Base-by-base conservation (phyloP, 2,888 invertebrate species). In the Ferrisia virgata region DNA sequence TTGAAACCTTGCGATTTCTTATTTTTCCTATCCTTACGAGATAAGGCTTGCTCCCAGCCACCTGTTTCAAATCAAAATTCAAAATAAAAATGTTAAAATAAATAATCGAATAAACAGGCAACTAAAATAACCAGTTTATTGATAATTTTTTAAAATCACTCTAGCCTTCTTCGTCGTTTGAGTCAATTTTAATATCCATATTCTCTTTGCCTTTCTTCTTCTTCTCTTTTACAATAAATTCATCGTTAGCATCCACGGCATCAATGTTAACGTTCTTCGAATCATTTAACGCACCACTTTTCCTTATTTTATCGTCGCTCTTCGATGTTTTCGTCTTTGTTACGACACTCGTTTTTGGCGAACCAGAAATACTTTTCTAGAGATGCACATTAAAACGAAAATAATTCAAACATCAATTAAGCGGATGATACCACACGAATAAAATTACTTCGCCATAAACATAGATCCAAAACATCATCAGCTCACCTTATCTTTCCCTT, bases 141-240 rank as follows among this genome's bases (percentile, higher is more conserved):
- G 58, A 25, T 13, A 69, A 25, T n/a, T n/a, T n/a, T n/a, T 69
- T n/a, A n/a, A 18, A 58, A 6, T 4, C 25, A 33, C 8, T 79
- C 11, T 22, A 58, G 76, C 83, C 83, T 76, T 83, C 83, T 83
- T 83, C 83, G 18, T 43, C 83, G 39, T n/a, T 47, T 4, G 31
- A 47, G 40, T 83, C 83, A 4, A 13, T 6, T 11, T 31, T n/a
- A 28, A 69, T 6, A 33, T 31, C 47, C 6, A 83, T 22, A 28
- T 83, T 83, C 18, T 83, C 83, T 25, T 83, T 83, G 25, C 83
- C 83, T 47, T 83, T 83, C 11, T 76, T 83, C 43, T 76, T 83
- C 18, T 22, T 83, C 18, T 83, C 76, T 5, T 22, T 69, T 9
- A 39, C 69, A 28, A 18, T n/a, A 8, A 9, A 28, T 28, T 82